Base-by-base conservation (phyloP, 2,113 vertebrate species). In the Atlantisia rogersi region DNA sequence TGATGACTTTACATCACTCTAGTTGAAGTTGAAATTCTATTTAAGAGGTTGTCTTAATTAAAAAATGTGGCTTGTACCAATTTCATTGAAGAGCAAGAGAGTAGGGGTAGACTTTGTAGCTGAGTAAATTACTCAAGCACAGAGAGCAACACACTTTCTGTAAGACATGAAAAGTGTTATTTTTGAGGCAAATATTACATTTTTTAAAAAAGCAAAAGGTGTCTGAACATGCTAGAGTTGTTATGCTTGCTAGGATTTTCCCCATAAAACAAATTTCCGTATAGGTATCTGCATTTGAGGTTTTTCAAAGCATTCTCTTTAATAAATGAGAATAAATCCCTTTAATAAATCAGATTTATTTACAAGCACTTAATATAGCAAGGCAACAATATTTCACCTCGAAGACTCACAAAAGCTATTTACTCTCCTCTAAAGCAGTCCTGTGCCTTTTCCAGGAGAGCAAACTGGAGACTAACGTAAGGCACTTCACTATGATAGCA, bases 81-180 rank as follows among this genome's bases (percentile, higher is more conserved):
- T 79, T 95, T 48, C 32, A 78, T 40, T 31, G 64, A 55, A 84
- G 35, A 73, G 55, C 86, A 94, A 63, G 0, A 68, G n/a, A 46
- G 44, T 46, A 89, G 69, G 25, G 53, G 58, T 60, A 81, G 60
- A 71, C 19, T 28, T 78, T 77, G 80, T 42, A 78, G 20, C 16
- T 86, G 71, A 91, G 86, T 44, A 58, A 90, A 88, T 81, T 68
- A 81, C 46, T 75, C 56, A 82, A 90, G 69, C 63, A 93, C 88
- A 92, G 74, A 74, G 55, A 81, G 65, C 69, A 90, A 75, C 24
- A 58, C 28, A 60, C 12, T 44, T 88, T 88, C 86, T 86, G 83
- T 3, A 59, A 44, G 70, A 89, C 63, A 82, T 11, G 44, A 88
- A 69, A 94, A 91, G 35, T 35, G 68, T 75, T 95, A 90, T 53